Evolutionary conservation across 2,797 vertebrate genomes (phyloP), one percentile per base, ranked within the genome.

Genomic region (Leuciscus waleckii): DNA sequence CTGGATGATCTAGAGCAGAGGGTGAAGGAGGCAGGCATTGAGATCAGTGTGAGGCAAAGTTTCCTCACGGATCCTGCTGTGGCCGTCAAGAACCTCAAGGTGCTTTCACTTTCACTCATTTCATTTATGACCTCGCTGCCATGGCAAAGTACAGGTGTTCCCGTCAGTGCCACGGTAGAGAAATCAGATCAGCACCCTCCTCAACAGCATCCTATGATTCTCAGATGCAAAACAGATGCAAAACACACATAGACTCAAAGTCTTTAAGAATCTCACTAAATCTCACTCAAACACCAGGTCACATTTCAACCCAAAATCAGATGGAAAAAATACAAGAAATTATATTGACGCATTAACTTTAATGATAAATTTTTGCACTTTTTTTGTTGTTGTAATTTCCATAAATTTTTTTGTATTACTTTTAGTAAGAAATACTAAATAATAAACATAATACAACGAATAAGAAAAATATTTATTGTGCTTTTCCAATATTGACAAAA

Each of bases 1-100:
- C 93, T 98, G 89, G 98, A 98, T 46, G 98, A 99, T 92, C 92
- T 99, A 88, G 98, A 98, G 91, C 95, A 99, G 88, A 95, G 97
- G 81, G 94, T 95, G 91, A 97, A 97, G 90, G 97, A 98, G 89
- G 98, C 98, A 2, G 96, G 96, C 26, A 97, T 99, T 9, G 98
- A 99, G 93, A 98, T 99, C 92, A 98, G 97, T 32, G 98, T 98
- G 90, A 95, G 98, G 29, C 97, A 98, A 92, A 98, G 97, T 88
- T 99, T 99, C 93, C 98, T 99, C 91, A 98, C 97, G 0, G 97
- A 99, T 91, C 98, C 98, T 43, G 95, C 97, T 4, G 97, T 98
- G 2, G 97, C 98, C 2, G 98, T 99, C 84, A 97, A 97, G 90
- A 98, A 98, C 93, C 97, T 99, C 81, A 99, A 99, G 97, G 98